Conservation (phyloP, 2,797 vertebrate species). For the Leucoraja ocellata region DNA sequence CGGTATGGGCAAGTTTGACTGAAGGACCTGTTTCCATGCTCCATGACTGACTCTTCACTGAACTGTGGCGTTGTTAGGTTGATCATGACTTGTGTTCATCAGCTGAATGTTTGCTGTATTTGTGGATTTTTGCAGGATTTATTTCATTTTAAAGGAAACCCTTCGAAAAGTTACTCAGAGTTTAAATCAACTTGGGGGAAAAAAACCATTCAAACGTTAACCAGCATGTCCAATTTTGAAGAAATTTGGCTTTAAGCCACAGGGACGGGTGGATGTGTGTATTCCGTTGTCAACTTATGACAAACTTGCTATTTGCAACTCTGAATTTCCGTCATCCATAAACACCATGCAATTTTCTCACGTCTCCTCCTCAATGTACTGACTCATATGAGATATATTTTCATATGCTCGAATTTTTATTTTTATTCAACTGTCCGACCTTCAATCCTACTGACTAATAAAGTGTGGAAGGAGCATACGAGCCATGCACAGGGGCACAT, state of each 20-base stretch:
- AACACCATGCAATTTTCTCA: background rate
- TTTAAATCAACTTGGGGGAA: background rate
- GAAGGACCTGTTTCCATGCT: too few relatives aligned
- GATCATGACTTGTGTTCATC: background rate
- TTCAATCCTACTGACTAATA: background rate
- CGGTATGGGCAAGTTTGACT: too few relatives aligned
- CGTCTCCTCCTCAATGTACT: background rate
- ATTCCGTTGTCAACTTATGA: background rate
- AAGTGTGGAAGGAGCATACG: background rate
- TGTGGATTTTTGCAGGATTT: background rate
- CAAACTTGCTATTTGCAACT: background rate
- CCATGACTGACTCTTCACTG: too few relatives aligned
- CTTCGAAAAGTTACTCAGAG: background rate
- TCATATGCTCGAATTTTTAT: background rate
- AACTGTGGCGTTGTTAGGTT: too few relatives aligned
- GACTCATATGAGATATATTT: background rate
- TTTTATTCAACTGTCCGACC: background rate
- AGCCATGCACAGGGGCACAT: background rate
- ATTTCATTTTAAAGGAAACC: background rate
- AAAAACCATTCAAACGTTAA: too few relatives aligned
- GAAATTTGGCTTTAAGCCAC: background rate
- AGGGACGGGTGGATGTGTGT: background rate
- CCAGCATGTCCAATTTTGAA: background rate
- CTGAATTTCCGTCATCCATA: background rate
- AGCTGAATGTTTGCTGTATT: background rate